These are phyloP conservation scores for Tamias sibiricus DNA, from an alignment of 2,113 vertebrate species.

Conservation along the genomic window DNA sequence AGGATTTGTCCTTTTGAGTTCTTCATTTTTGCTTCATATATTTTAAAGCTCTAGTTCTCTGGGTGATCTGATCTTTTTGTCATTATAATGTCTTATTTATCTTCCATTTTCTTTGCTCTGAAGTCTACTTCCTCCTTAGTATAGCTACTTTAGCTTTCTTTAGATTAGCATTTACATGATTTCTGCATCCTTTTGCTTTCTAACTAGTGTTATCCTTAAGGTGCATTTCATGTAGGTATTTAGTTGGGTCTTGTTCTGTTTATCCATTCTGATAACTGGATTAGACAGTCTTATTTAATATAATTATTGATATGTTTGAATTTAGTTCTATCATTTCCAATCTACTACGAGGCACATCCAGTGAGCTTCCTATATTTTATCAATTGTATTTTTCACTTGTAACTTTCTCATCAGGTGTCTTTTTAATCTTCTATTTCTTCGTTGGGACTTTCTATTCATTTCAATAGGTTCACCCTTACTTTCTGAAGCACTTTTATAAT, in stretches of 20 bases:
- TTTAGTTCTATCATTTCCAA: conserved; percentile 18
- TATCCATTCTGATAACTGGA: conserved; percentile 31
- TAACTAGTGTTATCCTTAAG: neutral
- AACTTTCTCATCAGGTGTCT: neutral
- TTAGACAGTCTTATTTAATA: neutral
- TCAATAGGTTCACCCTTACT: neutral
- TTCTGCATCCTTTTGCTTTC: conserved; percentile 6
- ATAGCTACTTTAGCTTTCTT: neutral
- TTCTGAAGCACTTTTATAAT: neutral
- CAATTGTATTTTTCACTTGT: neutral
- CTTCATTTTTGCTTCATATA: neutral
- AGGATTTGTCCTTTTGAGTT: neutral
- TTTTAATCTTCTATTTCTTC: conserved; percentile 29
- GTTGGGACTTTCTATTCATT: neutral
- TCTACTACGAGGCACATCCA: neutral
- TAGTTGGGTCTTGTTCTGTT: conserved; percentile 6
- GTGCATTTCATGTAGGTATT: neutral
- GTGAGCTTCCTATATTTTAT: neutral
- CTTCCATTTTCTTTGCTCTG: neutral
- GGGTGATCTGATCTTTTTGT: neutral
- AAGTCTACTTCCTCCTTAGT: neutral
- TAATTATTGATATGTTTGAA: neutral
- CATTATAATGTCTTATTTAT: neutral
- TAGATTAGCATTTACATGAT: neutral
- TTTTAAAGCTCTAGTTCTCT: neutral